These are phyloP conservation scores for Scaptomyza reducta DNA, from an alignment of 2,888 invertebrate species.

Conservation along the genomic window DNA sequence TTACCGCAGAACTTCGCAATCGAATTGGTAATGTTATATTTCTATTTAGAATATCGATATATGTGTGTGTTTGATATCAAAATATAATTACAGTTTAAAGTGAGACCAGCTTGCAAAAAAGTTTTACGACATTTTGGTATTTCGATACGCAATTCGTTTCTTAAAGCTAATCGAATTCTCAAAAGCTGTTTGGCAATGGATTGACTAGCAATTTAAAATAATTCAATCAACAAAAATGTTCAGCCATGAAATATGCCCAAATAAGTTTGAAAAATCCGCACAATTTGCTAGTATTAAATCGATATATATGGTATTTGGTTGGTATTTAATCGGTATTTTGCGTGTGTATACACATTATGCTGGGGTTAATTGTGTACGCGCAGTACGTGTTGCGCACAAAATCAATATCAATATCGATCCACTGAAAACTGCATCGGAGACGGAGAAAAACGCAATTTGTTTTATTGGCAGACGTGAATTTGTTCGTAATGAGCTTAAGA, in stretches of 20 bases:
- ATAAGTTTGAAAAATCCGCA: neutral
- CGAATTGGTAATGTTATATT: slow-evolving; percentile 46
- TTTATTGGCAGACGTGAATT: neutral
- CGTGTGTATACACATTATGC: neutral
- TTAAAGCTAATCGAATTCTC: neutral
- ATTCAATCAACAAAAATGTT: neutral
- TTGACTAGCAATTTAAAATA: neutral
- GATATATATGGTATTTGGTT: neutral
- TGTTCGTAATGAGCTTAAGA: neutral
- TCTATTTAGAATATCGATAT: slow-evolving; percentile 36
- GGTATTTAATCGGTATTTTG: neutral
- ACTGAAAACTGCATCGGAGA: neutral
- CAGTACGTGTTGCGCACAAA: neutral
- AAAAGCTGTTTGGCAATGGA: neutral
- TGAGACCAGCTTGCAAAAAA: slow-evolving; percentile 30
- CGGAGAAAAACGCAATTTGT: neutral
- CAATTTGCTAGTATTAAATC: neutral
- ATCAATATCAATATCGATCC: slow-evolving; percentile 5
- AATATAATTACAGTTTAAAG: slow-evolving; percentile 3
- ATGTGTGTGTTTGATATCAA: slow-evolving; percentile 7
- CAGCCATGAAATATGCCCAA: neutral
- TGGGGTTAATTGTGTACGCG: neutral
- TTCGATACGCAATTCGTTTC: neutral
- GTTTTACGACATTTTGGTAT: neutral
- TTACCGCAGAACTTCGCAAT: slow-evolving; percentile 56